Evolutionary conservation across 2,113 vertebrate species (phyloP).

Genomic region (Sebastes fasciatus): DNA sequence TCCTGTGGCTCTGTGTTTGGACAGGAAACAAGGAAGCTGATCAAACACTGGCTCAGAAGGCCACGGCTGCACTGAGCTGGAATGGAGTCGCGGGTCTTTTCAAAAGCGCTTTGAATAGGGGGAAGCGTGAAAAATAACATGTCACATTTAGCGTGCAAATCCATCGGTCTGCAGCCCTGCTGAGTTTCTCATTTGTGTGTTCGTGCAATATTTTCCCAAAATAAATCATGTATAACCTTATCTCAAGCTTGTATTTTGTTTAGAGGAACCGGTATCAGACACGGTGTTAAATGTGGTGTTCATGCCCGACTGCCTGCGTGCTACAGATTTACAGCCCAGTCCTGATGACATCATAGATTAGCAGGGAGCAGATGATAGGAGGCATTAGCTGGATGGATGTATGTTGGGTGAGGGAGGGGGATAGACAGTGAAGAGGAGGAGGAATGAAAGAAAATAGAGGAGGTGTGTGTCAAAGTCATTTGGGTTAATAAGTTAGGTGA

Average conservation of each 20-base stretch:
- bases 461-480: constrained; percentile 25
- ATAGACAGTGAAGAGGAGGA: neutral
- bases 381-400: constrained; percentile 48
- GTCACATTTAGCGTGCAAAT: constrained; percentile 26
- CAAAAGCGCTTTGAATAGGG: constrained; percentile 38
- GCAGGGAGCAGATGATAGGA: constrained; percentile 37
- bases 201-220: constrained; percentile 2
- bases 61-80: constrained; percentile 56
- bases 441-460: constrained; percentile 1
- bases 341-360: constrained; percentile 61
- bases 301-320: neutral
- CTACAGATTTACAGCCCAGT: constrained; percentile 53
- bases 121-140: constrained; percentile 57
- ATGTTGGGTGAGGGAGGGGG: constrained; percentile 24
- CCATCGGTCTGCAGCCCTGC: neutral
- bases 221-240: constrained; percentile 51
- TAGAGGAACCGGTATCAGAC: constrained; percentile 4
- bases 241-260: constrained; percentile 35
- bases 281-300: neutral
- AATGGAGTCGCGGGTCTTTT: constrained; percentile 45
- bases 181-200: constrained; percentile 5
- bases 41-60: constrained; percentile 77
- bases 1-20: constrained; percentile 77
- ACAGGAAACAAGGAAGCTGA: constrained; percentile 79
- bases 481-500: constrained; percentile 47